Evolutionary conservation across 2,797 vertebrate species (phyloP).

Genomic region (Eupleurogrammus muticus): DNA sequence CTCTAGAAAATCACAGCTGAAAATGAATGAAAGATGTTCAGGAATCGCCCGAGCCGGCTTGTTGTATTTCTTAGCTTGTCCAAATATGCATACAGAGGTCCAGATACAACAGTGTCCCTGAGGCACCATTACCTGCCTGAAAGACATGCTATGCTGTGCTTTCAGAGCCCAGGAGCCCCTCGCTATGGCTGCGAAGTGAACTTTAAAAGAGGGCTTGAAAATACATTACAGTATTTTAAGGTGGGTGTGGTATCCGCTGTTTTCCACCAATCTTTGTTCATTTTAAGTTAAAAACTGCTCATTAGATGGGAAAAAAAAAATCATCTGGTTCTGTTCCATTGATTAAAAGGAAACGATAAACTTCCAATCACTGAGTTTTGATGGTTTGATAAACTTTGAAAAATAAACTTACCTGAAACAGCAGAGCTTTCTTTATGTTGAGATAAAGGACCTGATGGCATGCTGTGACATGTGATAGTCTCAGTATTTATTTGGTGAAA

Average conservation of each 20-base stretch:
- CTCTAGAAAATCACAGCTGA: neutral
- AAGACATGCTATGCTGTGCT: slow-evolving; percentile 4
- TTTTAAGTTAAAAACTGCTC: slow-evolving; percentile 15
- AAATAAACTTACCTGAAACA: neutral
- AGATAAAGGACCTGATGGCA: neutral
- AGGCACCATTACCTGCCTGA: slow-evolving; percentile 22
- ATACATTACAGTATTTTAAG: neutral
- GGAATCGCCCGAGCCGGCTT: slow-evolving; percentile 28
- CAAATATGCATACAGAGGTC: slow-evolving; percentile 18
- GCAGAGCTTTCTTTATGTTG: neutral
- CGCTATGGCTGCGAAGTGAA: slow-evolving; percentile 14
- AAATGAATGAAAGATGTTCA: slow-evolving; percentile 16
- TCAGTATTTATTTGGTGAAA: neutral
- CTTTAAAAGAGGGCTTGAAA: neutral
- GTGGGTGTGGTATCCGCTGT: neutral
- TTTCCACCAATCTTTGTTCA: neutral
- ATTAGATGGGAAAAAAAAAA: slow-evolving; percentile 1
- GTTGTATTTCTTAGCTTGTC: slow-evolving; percentile 17
- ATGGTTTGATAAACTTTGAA: neutral
- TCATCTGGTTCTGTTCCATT: neutral
- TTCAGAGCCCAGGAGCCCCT: neutral
- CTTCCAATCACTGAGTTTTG: neutral
- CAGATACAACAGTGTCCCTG: neutral
- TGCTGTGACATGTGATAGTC: neutral
- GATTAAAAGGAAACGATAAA: neutral